Percentiles rank a stretch among this genome's conserved stretches.
Evolutionary conservation across 1,140 invertebrate genomes (phyloP).

Genomic region (Apis mellifera): DNA sequence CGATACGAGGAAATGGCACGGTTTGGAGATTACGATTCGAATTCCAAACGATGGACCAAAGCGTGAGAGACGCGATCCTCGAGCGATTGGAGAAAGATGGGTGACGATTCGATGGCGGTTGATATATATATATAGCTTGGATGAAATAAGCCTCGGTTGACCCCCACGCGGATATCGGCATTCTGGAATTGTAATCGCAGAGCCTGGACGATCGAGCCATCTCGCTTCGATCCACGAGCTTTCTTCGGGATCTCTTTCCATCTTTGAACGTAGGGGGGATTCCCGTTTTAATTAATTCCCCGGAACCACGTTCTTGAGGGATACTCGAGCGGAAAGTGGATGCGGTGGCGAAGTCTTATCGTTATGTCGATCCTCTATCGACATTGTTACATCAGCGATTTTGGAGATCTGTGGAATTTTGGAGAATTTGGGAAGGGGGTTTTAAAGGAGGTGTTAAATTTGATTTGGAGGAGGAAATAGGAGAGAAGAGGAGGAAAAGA

Average conservation of each 20-base stretch:
- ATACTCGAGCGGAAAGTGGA: no score
- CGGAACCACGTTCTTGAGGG: slow-evolving; percentile 17
- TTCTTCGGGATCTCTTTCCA: not conserved
- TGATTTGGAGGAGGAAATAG: no score
- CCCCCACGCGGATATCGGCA: slow-evolving; percentile 59
- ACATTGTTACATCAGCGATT: not conserved
- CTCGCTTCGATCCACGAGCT: not conserved
- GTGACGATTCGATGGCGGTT: not conserved
- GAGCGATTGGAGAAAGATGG: slow-evolving; percentile 15
- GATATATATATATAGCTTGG: slow-evolving; percentile 12
- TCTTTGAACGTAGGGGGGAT: slow-evolving; percentile 54
- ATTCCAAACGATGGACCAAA: slow-evolving; percentile 64
- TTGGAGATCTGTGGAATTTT: not conserved
- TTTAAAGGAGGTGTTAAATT: no score
- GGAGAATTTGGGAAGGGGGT: no score
- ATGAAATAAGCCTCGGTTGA: slow-evolving; percentile 50
- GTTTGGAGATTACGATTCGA: slow-evolving; percentile 75
- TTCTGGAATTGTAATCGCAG: slow-evolving; percentile 78
- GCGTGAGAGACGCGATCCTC: slow-evolving; percentile 21
- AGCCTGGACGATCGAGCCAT: slow-evolving; percentile 50
- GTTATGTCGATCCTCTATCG: not conserved
- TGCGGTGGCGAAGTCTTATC: not conserved
- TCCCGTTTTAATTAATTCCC: slow-evolving; percentile 77
- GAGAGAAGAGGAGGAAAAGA: no score
- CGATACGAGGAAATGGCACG: slow-evolving; percentile 63